phyloP scores from a whole-genome alignment of 2,888 invertebrate genomes.

The Hypercompe scribonia region DNA sequence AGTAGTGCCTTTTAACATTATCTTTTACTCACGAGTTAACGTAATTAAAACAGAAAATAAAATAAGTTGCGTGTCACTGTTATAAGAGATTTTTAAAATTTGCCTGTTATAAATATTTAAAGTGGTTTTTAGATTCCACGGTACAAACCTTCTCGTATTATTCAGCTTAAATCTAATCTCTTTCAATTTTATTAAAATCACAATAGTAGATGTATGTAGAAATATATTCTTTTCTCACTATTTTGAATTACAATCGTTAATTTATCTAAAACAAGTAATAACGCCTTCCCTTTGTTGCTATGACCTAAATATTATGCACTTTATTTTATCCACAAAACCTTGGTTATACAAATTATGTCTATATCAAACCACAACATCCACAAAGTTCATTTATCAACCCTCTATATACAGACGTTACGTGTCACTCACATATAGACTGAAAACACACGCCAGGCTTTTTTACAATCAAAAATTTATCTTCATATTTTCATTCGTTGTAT shows the following conservation, averaged over 20 bases:
- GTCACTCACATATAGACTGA: neutral
- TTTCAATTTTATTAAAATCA: too few relatives aligned
- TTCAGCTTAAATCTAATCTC: too few relatives aligned
- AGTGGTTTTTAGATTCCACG: too few relatives aligned
- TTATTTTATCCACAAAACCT: neutral
- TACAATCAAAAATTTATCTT: neutral
- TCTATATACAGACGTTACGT: neutral
- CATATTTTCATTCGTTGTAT: neutral
- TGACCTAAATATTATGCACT: neutral
- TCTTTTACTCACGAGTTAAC: neutral
- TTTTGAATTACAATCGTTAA: too few relatives aligned
- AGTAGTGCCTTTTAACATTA: neutral
- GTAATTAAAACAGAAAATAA: accelerated
- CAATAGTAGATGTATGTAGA: too few relatives aligned
- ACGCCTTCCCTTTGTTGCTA: too few relatives aligned
- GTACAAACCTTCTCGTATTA: too few relatives aligned
- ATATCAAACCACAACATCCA: neutral
- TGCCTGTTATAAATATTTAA: too few relatives aligned
- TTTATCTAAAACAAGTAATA: too few relatives aligned
- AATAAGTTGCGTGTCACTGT: neutral
- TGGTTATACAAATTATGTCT: neutral
- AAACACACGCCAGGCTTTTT: neutral
- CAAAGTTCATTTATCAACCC: neutral
- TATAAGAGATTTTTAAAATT: too few relatives aligned
- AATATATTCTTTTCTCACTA: too few relatives aligned